phyloP scores from a whole-genome alignment of 2,113 vertebrate species.

The Oenanthe melanoleuca region DNA sequence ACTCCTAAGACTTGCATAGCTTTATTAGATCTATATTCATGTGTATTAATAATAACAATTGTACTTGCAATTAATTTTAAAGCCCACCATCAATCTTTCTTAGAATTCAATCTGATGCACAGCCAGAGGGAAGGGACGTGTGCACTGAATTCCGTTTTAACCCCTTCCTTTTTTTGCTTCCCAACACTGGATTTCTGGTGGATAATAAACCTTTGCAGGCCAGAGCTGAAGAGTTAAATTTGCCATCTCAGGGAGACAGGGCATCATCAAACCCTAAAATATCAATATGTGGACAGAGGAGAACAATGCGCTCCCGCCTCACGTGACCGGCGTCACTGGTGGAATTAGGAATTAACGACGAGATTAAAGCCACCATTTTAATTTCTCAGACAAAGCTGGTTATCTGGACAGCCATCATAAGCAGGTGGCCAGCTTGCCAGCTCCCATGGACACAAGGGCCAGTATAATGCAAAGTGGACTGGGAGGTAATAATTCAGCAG shows the following conservation, averaged over 20 bases:
- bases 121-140: constrained; percentile 14
- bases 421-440: constrained; percentile 42
- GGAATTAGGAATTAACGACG: constrained; percentile 61
- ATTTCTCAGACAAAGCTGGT: constrained; percentile 52
- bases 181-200: background rate
- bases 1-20: background rate
- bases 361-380: constrained; percentile 50
- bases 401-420: constrained; percentile 37
- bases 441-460: constrained; percentile 13
- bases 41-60: constrained; percentile 63
- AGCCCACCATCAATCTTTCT: constrained; percentile 61
- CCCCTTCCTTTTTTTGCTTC: constrained; percentile 2
- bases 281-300: background rate
- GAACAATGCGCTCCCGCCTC: background rate
- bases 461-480: constrained; percentile 26
- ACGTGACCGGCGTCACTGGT: background rate
- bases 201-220: background rate
- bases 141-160: background rate
- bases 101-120: constrained; percentile 49
- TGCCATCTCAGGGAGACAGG: background rate
- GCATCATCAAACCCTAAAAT: background rate
- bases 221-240: background rate
- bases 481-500: constrained; percentile 67
- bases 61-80: constrained; percentile 67
- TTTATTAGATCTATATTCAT: background rate